Evolutionary conservation across 2,888 invertebrate species (phyloP), one percentile per base, ranked within the genome.

Genomic region (Pinctada fucata): DNA sequence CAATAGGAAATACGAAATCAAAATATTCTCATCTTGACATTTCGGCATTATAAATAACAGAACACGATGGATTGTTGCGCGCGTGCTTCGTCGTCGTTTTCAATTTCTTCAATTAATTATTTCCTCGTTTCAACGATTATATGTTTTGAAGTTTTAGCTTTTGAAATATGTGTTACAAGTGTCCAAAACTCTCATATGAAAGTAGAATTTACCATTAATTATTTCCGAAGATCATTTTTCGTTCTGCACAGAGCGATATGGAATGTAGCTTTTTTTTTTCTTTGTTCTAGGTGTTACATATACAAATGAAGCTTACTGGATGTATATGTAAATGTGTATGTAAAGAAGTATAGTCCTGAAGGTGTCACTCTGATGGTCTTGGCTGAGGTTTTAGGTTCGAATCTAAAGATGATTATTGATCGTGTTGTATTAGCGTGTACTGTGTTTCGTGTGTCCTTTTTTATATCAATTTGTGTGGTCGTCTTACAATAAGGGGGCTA

Each of bases 1-100:
- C 68, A 68, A 68, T 68, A 68, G 68, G 48, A 68, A 68, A 68
- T 68, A 48, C 16, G 48, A 68, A 48, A 68, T 68, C 31, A 13
- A 68, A 68, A 45, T 68, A 47, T 10, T 13, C 48, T 47, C 8
- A 68, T 45, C 68, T 68, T 68, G 68, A 68, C 68, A 68, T 68
- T 31, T 68, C 13, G 6, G 31, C 58, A 10, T 6, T 58, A 58
- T 58, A 13, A 58, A 58, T 13, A 6, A 58, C 8, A 6, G 58
- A 10, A 58, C 6, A 58, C 8, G 6, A 6, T 58, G 58, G 8
- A 6, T 6, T 58, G 58, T 58, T 13, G 58, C 58, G 58, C 6
- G 58, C 6, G 6, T 10, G 13, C 58, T 13, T 58, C 58, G 8
- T 6, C 58, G 13, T 58, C 8, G 8, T 58, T 58, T 58, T 58